Base-by-base conservation (phyloP, 2,797 vertebrate genomes). In the Sebastiscus tertius region DNA sequence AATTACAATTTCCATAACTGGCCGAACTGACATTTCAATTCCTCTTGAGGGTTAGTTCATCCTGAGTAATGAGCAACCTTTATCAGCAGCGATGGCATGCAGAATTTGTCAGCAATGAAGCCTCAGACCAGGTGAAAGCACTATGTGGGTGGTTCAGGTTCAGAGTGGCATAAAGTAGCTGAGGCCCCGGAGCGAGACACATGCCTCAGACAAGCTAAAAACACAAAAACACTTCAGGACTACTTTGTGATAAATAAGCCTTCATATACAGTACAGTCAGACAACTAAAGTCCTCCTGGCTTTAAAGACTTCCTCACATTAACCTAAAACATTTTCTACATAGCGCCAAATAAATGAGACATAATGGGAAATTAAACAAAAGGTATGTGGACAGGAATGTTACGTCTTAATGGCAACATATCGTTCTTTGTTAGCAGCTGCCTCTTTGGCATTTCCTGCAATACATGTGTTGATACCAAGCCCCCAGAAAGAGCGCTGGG, bases 1-100 rank as follows among this genome's bases (percentile, higher is more conserved):
- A 92, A 86, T 93, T 93, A 89, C 20, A 64, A 58, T 88, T 93
- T 89, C 80, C 61, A 87, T 81, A 88, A 86, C 56, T 74, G 75
- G 79, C 27, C 13, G 0, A 58, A 39, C 26, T 70, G 77, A 75
- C 75, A 81, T 78, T 81, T 82, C 42, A 31, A 42, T 11, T 72
- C 65, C 49, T 75, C 63, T 59, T 11, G 52, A 77, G 70, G 66
- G 18, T 77, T 59, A 20, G 34, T 81, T 83, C 58, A 70, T 49
- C n/a, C 8, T 31, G 58, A 76, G 29, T 66, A 60, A 84, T 52
- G 26, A 56, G 52, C 52, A 75, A 54, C 55, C 72, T 75, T 82
- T 60, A 73, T 68, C 20, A 29, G 61, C 6, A 76, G 24, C 22
- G 46, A 69, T 13, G 33, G 31, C 61, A 55, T 1, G 49, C 63